Evolutionary conservation across 2,113 vertebrate species (phyloP).

Genomic region (Macroglossus sobrinus): DNA sequence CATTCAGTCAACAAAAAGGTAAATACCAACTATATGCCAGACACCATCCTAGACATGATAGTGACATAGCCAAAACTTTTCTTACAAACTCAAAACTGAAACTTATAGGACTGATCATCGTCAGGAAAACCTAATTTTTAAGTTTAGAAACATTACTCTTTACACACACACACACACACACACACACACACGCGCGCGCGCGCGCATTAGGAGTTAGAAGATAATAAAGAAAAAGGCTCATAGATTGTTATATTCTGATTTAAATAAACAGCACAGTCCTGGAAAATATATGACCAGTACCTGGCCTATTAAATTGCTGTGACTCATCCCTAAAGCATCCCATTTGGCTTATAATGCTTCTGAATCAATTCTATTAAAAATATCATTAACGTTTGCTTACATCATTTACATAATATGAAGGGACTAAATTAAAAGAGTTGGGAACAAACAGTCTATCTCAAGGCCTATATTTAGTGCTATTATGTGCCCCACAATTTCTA

Average conservation of each 20-base stretch:
- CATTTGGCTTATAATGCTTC: not conserved
- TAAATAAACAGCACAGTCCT: constrained; percentile 30
- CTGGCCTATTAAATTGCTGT: constrained; percentile 34
- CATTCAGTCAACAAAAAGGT: not conserved
- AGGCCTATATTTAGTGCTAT: not conserved
- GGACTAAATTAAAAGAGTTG: constrained; percentile 67
- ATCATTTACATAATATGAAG: constrained; percentile 63
- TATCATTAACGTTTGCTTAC: constrained; percentile 24
- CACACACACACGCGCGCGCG: not conserved
- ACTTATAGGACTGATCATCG: constrained; percentile 33
- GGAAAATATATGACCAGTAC: constrained; percentile 50
- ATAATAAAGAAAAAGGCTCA: constrained; percentile 45
- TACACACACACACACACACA: not conserved
- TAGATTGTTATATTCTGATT: constrained; percentile 59
- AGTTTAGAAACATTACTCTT: constrained; percentile 36
- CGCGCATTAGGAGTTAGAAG: not conserved
- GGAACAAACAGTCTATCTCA: constrained; percentile 45
- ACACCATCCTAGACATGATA: constrained; percentile 9
- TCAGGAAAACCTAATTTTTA: constrained; percentile 35
- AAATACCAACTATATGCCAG: not conserved
- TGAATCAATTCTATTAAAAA: constrained; percentile 31
- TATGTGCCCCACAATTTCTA: not conserved
- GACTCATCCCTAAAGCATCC: constrained; percentile 49
- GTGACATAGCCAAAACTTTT: not conserved
- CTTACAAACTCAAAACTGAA: not conserved